phyloP scores from a whole-genome alignment of 2,888 invertebrate species.

The Lathronympha strigana region DNA sequence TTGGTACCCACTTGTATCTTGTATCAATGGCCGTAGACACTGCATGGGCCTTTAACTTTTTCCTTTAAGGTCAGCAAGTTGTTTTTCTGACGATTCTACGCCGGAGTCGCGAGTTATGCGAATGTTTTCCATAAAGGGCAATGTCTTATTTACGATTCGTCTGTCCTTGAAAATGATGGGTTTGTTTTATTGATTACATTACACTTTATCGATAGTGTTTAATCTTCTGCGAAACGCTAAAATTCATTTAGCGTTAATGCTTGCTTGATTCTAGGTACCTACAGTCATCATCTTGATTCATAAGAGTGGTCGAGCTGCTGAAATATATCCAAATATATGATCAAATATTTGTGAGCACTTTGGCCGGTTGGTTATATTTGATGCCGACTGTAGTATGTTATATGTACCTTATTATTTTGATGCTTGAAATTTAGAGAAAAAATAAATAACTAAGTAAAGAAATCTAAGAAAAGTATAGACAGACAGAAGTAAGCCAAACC shows the following conservation, averaged over 20 bases:
- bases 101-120: conserved; percentile 32
- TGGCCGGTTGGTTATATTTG: no score
- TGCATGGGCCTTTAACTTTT: conserved; percentile 66
- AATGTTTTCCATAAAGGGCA: conserved; percentile 39
- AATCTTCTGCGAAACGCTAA: background rate
- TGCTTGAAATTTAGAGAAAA: no score
- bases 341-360: no score
- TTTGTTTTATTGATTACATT: conserved; percentile 18
- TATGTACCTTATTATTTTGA: no score
- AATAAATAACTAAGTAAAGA: no score
- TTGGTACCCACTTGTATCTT: conserved; percentile 70
- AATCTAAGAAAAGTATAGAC: background rate
- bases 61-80: conserved; percentile 68
- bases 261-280: background rate
- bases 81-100: conserved; percentile 44
- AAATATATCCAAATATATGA: no score
- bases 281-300: no score
- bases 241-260: background rate
- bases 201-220: conserved; percentile 1
- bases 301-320: no score
- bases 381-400: no score
- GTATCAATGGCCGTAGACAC: conserved; percentile 69
- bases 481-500: conserved; percentile 15
- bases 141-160: conserved; percentile 30
- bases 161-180: conserved; percentile 31